Conservation (phyloP, 2,888 invertebrate species). For the Tipula confusa region DNA sequence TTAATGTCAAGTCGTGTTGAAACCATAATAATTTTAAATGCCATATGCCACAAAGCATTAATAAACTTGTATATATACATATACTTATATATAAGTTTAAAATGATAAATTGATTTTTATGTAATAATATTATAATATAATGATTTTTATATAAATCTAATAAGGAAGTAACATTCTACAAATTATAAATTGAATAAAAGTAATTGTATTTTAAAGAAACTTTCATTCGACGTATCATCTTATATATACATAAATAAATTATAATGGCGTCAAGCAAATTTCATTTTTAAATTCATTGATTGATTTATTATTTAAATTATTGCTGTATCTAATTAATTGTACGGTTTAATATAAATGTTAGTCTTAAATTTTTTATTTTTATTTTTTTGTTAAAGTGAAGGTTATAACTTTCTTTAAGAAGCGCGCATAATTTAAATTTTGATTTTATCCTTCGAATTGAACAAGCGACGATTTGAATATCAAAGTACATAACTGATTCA, state of each 20-base stretch:
- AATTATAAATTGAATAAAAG: not conserved
- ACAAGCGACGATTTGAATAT: not conserved
- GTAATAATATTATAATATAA: not conserved
- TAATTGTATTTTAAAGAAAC: not conserved
- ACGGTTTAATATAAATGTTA: not conserved
- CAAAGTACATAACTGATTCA: not conserved
- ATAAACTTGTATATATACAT: no score
- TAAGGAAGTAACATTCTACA: constrained; percentile 20
- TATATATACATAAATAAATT: not conserved
- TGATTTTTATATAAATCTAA: not conserved
- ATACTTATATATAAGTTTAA: not conserved
- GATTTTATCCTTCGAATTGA: not conserved
- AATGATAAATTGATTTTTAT: not conserved
- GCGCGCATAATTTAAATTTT: not conserved
- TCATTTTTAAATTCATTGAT: not conserved
- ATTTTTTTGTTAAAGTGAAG: not conserved
- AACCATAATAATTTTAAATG: not conserved
- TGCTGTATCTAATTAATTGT: not conserved
- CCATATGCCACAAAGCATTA: not conserved
- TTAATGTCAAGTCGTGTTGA: not conserved
- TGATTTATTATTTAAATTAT: not conserved
- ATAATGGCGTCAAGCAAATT: not conserved
- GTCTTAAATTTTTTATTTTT: no score
- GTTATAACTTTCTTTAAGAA: not conserved
- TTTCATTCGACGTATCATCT: not conserved